A percentile compares a stretch with the other conserved stretches of the same genome.
Evolutionary conservation across 2,888 invertebrate species (phyloP).

Genomic region (Podotricha telesiphe): DNA sequence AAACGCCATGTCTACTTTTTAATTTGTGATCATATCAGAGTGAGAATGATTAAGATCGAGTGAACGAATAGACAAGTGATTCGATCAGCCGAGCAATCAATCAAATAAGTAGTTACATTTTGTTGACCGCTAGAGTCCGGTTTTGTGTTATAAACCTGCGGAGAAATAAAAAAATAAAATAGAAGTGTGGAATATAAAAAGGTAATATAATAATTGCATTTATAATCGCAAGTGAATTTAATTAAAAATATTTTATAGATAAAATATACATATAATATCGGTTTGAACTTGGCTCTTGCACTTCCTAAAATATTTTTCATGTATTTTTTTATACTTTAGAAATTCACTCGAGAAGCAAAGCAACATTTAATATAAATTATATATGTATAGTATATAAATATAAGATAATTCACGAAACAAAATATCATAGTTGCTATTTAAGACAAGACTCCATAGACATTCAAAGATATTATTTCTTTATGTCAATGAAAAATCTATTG

Average conservation of each 20-base stretch:
- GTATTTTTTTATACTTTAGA: neutral
- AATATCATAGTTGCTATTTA: conserved; percentile 18
- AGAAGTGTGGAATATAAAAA: conserved; percentile 73
- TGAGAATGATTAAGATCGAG: conserved; percentile 77
- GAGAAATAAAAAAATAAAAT: conserved; percentile 79
- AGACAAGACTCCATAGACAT: conserved; percentile 11
- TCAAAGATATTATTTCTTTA: neutral
- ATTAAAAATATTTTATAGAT: neutral
- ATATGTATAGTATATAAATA: conserved; percentile 6
- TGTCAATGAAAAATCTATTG: conserved; percentile 30
- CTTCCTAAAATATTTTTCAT: neutral
- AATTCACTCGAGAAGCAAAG: conserved; percentile 68
- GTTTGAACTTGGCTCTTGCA: conserved; percentile 1
- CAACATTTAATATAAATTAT: conserved; percentile 60
- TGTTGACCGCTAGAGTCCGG: conserved; percentile 83
- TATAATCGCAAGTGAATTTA: conserved; percentile 63
- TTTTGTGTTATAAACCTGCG: conserved; percentile 85
- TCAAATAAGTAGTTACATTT: conserved; percentile 82
- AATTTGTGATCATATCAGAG: conserved; percentile 73
- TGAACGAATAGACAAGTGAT: conserved; percentile 78
- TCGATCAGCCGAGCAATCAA: conserved; percentile 78
- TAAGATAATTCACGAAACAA: conserved; percentile 34
- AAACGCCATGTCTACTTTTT: conserved; percentile 68
- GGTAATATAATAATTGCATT: conserved; percentile 62
- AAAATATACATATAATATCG: neutral